These are phyloP conservation scores for Oscheius sp. DNA, from an alignment of 1,140 invertebrate genomes.

Conservation along the genomic window DNA sequence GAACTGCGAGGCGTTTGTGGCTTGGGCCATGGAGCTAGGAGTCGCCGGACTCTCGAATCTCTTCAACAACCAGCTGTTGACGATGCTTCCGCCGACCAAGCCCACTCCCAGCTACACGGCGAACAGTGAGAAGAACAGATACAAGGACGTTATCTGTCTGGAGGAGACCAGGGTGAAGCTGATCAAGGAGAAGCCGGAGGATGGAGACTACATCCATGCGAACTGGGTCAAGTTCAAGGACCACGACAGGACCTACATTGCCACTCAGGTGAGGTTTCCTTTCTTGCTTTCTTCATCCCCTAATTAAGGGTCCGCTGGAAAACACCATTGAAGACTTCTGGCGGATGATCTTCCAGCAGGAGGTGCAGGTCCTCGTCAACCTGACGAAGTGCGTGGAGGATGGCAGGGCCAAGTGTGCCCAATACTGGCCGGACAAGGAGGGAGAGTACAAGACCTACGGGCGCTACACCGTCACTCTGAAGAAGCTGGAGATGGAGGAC, in stretches of 20 bases:
- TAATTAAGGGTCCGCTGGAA: conserved; percentile 72
- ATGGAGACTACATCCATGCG: conserved; percentile 51
- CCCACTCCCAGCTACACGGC: conserved; percentile 16
- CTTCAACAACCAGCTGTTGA: background rate
- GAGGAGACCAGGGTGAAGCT: conserved; percentile 10
- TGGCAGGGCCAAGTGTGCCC: conserved; percentile 35
- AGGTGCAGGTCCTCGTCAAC: conserved; percentile 28
- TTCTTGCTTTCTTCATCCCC: too few species aligned
- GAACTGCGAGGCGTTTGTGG: background rate
- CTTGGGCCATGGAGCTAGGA: background rate
- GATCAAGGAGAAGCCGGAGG: background rate
- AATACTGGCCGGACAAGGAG: conserved; percentile 27
- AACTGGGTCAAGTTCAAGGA: conserved; percentile 49
- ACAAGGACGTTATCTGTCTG: conserved; percentile 42
- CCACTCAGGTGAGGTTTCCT: conserved; percentile 67
- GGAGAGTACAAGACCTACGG: background rate
- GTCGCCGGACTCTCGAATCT: background rate
- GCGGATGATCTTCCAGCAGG: conserved; percentile 78
- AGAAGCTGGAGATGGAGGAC: background rate
- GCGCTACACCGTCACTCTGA: background rate
- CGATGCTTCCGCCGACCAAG: background rate
- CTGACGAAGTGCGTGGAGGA: conserved; percentile 17
- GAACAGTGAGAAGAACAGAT: conserved; percentile 41
- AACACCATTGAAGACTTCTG: conserved; percentile 85
- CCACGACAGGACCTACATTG: conserved; percentile 42